These are phyloP conservation scores for Ophiothrix spiculata DNA, from an alignment of 35 echinoderm and acorn worm genomes.

Conservation along the genomic window DNA sequence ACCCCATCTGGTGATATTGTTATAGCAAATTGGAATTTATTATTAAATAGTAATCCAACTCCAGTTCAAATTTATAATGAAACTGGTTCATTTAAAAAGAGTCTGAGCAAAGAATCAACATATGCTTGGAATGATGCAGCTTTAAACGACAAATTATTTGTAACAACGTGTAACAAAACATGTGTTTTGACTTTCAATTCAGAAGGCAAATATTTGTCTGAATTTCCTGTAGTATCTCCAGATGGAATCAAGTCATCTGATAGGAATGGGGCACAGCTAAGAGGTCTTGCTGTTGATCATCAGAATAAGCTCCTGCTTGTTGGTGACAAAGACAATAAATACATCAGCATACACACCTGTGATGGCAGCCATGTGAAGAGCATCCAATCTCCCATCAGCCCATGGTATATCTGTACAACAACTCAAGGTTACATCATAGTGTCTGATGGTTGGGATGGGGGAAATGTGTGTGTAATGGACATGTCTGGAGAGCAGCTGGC, in stretches of 20 bases:
- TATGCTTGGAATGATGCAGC: neutral
- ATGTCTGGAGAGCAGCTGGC: too few species aligned
- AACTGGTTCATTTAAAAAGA: neutral
- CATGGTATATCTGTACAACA: too few species aligned
- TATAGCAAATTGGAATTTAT: too few species aligned
- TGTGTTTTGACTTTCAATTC: neutral
- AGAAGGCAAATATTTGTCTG: neutral
- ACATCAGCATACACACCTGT: neutral
- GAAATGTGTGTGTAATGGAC: too few species aligned
- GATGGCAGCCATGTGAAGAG: neutral
- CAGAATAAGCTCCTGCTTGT: too few species aligned
- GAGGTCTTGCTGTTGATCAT: neutral
- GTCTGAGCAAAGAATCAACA: neutral
- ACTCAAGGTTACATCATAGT: too few species aligned
- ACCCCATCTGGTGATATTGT: neutral
- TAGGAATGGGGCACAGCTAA: neutral
- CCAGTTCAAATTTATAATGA: neutral
- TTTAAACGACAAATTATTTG: neutral
- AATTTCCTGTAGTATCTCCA: neutral
- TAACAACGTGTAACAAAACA: neutral
- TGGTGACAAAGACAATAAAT: neutral
- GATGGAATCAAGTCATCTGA: neutral
- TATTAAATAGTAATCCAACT: neutral
- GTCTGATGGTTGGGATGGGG: too few species aligned
- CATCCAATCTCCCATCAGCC: neutral